Conservation (phyloP, 2,797 vertebrate genomes). For the Dendrocincla tyrannina region DNA sequence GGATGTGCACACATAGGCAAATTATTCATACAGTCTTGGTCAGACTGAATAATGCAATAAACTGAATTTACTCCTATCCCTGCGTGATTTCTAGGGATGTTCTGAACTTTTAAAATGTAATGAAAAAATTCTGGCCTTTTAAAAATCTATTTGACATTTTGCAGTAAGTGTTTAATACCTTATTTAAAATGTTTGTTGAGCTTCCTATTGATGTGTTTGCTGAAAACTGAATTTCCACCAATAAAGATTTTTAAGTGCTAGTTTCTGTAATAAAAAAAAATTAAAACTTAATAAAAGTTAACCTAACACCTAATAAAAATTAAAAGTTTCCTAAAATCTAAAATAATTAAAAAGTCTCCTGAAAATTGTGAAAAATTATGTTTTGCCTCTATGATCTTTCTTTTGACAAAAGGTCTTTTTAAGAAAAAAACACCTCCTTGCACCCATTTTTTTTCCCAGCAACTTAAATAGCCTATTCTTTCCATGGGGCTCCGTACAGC, state of each 20-base stretch:
- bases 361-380: neutral
- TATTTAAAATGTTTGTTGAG: constrained; percentile 26
- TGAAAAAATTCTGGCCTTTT: neutral
- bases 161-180: neutral
- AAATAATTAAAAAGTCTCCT: neutral
- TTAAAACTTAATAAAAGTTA: neutral
- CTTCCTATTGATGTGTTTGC: neutral
- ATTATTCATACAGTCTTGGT: neutral
- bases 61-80: neutral
- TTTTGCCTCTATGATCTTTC: neutral
- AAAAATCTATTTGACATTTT: constrained; percentile 40
- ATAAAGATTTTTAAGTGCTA: neutral
- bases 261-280: neutral
- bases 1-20: neutral
- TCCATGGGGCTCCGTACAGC: neutral
- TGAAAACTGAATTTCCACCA: constrained; percentile 6
- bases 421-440: neutral
- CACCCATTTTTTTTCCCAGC: neutral
- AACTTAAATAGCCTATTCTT: neutral
- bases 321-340: neutral
- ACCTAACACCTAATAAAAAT: neutral
- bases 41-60: neutral
- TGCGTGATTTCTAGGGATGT: neutral
- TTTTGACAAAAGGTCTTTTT: neutral
- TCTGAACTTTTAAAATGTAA: constrained; percentile 1